Conservation (phyloP, 2,797 vertebrate species). For the Phataginus tetradactyla region DNA sequence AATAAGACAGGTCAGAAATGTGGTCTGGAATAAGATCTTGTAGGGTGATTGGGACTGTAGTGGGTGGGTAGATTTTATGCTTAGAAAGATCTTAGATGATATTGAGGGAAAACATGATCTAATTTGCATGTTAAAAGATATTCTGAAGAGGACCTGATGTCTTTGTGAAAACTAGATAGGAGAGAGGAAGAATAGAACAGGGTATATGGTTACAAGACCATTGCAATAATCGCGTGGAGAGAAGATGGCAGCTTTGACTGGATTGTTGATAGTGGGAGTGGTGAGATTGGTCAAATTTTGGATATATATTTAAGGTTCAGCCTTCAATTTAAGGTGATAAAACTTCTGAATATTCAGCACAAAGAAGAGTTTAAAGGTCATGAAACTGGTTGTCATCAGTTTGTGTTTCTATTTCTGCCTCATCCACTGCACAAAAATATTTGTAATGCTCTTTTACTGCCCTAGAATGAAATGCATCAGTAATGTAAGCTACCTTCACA, state of each 20-base stretch:
- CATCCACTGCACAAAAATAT: neutral
- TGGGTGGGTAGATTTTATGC: neutral
- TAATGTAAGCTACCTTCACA: neutral
- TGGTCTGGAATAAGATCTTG: neutral
- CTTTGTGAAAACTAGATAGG: neutral
- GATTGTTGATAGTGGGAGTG: too few relatives aligned
- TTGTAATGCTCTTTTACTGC: neutral
- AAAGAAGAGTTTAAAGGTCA: neutral
- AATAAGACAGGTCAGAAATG: neutral
- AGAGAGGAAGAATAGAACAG: neutral
- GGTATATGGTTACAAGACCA: neutral
- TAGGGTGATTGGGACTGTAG: neutral
- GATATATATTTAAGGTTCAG: neutral
- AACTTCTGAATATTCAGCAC: neutral
- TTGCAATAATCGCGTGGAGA: neutral
- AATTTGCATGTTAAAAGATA: neutral
- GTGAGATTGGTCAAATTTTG: neutral
- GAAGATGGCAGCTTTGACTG: neutral
- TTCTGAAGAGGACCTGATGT: neutral
- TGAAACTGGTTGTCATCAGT: neutral
- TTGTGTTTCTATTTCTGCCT: neutral
- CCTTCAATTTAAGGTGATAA: neutral
- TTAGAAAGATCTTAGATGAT: slow-evolving; percentile 6
- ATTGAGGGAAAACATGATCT: neutral
- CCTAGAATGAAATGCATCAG: neutral